A percentile compares a stretch with the other conserved stretches of the same genome.
phyloP scores from a whole-genome alignment of 2,888 invertebrate species.

The Lycocerus yunnanus region DNA sequence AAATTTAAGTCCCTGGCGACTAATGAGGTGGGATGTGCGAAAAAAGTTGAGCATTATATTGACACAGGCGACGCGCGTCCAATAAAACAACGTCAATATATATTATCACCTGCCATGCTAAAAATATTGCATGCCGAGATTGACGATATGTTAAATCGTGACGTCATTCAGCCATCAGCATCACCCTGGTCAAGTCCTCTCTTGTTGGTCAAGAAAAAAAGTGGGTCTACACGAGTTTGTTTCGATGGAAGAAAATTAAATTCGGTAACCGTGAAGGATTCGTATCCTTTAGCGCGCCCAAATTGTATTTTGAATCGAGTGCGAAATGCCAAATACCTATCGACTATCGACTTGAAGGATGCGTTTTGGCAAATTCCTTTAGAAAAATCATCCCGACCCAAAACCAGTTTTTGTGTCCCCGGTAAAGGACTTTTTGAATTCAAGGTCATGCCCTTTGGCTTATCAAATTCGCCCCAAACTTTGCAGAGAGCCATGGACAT shows the following conservation, averaged over 20 bases:
- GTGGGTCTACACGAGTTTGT: slow-evolving; percentile 34
- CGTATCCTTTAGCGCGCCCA: slow-evolving; percentile 38
- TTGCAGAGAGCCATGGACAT: too few relatives aligned
- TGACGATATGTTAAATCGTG: slow-evolving; percentile 18
- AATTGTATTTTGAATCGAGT: slow-evolving; percentile 34
- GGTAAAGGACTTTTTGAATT: too few relatives aligned
- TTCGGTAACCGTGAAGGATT: slow-evolving; percentile 33
- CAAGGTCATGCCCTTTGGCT: too few relatives aligned
- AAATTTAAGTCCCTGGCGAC: too few relatives aligned
- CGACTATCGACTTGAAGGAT: slow-evolving; percentile 32
- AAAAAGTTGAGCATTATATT: too few relatives aligned
- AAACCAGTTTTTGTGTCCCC: slow-evolving; percentile 32
- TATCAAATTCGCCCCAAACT: too few relatives aligned
- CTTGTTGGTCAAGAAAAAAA: slow-evolving; percentile 35
- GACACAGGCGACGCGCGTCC: too few relatives aligned
- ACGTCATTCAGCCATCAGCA: slow-evolving; percentile 1
- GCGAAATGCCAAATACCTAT: slow-evolving; percentile 33
- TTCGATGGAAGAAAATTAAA: slow-evolving; percentile 40
- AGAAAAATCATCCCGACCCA: slow-evolving; percentile 30
- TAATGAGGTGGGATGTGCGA: too few relatives aligned
- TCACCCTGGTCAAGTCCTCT: slow-evolving; percentile 37
- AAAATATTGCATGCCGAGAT: slow-evolving; percentile 7
- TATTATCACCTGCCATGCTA: slow-evolving; percentile 19
- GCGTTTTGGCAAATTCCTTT: slow-evolving; percentile 40
- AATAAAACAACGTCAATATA: background rate